Evolutionary conservation across 2,797 vertebrate genomes (phyloP), one percentile per base, ranked within the genome.

Genomic region (Oreortyx pictus): DNA sequence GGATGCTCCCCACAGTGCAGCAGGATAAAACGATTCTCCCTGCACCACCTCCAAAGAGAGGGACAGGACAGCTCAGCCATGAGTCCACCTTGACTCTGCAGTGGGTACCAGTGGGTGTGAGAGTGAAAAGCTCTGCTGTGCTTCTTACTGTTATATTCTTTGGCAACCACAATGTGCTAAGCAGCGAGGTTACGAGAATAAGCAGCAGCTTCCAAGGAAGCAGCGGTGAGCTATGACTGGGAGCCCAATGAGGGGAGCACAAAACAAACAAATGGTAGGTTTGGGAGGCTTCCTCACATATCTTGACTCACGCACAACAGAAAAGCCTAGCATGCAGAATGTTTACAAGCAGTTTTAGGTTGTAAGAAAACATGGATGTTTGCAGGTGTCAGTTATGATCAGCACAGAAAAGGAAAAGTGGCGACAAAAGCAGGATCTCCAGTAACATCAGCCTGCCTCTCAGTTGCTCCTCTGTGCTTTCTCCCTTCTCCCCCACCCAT

Each of bases 41-140:
- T 35, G 60, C 31, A 68, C 12, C 9, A 17, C 11, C 44, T 60
- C 43, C 54, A 79, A 44, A 23, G 27, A 27, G 39, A 92, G 12
- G 22, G 39, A 86, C 16, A 31, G 71, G 62, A 46, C 6, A 46
- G 61, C 37, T 74, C 19, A 44, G 44, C 35, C 23, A 6, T 11
- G 9, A 59, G 49, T 9, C 20, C 0, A 0, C 33, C 61, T 13
- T 2, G n/a, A 3, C 37, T 17, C 16, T 17, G 41, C 6, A 22
- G 35, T 12, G 22, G 20, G 57, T 68, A 54, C 43, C 1, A 1
- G 39, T 1, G 2, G 4, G 27, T 37, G 41, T 27, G 0, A 49
- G 82, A 86, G 8, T 50, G 62, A 88, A 29, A 47, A 8, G 16
- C 7, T 39, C 14, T 56, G 71, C 46, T 52, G 43, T 64, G 81